Conservation (phyloP, 2,888 invertebrate species). For the Muscina levida region DNA sequence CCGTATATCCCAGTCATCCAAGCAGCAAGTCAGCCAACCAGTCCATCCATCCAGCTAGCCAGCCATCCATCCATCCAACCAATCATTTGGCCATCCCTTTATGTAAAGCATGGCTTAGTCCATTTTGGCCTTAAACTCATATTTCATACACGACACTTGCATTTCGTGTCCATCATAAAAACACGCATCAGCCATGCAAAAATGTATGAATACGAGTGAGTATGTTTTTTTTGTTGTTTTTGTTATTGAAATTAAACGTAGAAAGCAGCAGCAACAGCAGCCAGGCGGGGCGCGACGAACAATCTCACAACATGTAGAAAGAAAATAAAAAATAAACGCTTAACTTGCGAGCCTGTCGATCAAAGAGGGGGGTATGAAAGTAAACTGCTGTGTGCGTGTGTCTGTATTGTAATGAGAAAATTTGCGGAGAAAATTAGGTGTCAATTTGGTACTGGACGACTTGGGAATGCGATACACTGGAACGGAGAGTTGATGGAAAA, state of each 20-base stretch:
- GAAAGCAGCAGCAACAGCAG: not conserved
- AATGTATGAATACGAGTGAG: slow-evolving; percentile 18
- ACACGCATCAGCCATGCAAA: slow-evolving; percentile 60
- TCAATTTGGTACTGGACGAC: too few species aligned
- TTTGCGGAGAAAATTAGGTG: too few species aligned
- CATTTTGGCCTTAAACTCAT: slow-evolving; percentile 57
- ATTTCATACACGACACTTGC: slow-evolving; percentile 64
- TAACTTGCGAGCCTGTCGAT: too few species aligned
- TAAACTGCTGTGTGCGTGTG: not conserved
- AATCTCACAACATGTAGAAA: not conserved
- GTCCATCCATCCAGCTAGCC: not conserved
- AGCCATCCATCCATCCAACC: slow-evolving; percentile 4
- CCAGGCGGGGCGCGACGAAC: too few species aligned
- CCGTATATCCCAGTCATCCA: not conserved
- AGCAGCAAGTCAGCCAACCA: slow-evolving; percentile 9
- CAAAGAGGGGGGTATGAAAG: not conserved
- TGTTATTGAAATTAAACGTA: not conserved
- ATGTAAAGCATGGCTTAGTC: slow-evolving; percentile 49
- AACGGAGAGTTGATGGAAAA: too few species aligned
- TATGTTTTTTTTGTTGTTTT: too few species aligned
- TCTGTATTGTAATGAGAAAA: too few species aligned
- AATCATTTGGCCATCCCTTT: slow-evolving; percentile 26
- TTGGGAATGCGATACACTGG: too few species aligned
- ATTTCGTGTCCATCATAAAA: slow-evolving; percentile 63
- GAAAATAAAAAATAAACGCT: not conserved